phyloP scores from a whole-genome alignment of 1,140 invertebrate species.

The Ridgeia piscesae region DNA sequence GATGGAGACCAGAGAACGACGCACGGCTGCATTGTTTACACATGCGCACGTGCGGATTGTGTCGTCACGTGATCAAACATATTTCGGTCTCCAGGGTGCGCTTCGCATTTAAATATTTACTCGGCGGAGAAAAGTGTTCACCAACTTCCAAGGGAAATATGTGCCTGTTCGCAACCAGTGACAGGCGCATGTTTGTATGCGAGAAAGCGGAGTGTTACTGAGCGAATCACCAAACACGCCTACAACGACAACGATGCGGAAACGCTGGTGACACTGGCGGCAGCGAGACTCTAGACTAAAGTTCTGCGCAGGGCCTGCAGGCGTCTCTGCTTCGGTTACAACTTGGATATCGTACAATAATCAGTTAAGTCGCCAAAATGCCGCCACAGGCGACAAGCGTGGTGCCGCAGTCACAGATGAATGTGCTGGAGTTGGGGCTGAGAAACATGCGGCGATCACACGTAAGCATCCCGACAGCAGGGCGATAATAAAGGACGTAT shows the following conservation, averaged over 20 bases:
- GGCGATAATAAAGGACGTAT: constrained; percentile 5
- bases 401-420: not conserved
- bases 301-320: not conserved
- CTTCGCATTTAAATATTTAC: constrained; percentile 6
- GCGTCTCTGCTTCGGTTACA: not conserved
- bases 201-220: not conserved
- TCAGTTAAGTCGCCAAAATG: not conserved
- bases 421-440: not conserved
- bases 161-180: not conserved
- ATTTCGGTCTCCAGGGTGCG: not conserved
- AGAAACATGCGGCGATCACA: not conserved
- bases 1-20: too few relatives aligned
- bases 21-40: not conserved
- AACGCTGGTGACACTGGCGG: not conserved
- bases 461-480: not conserved
- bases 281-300: not conserved
- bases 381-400: not conserved
- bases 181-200: not conserved
- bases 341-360: not conserved
- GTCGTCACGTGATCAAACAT: not conserved
- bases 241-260: not conserved
- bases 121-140: not conserved
- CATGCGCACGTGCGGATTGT: not conserved
- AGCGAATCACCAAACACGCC: not conserved
- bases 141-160: not conserved